These are phyloP conservation scores for Ectemnius lituratus DNA, from an alignment of 2,888 invertebrate genomes.

Conservation along the genomic window DNA sequence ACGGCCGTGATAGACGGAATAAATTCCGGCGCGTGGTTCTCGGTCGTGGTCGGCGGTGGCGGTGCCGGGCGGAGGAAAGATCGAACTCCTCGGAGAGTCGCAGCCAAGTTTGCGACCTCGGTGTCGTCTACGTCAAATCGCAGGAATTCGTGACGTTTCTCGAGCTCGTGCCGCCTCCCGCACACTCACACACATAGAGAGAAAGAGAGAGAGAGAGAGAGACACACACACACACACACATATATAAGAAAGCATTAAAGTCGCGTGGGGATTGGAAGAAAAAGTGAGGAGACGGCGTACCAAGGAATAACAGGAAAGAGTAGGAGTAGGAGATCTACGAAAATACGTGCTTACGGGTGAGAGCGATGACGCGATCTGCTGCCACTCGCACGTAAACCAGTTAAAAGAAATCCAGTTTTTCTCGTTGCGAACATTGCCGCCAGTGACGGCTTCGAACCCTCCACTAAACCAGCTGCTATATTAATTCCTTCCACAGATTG, in stretches of 20 bases:
- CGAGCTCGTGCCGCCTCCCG: neutral
- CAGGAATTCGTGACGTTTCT: slow-evolving; percentile 51
- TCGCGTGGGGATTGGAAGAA: no score
- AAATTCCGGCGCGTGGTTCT: slow-evolving; percentile 31
- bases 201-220: no score
- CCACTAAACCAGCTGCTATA: no score
- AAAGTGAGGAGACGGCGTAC: slow-evolving; percentile 1
- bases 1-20: slow-evolving; percentile 18
- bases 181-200: no score
- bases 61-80: slow-evolving; percentile 6
- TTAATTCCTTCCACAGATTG: no score
- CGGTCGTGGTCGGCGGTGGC: neutral
- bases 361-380: slow-evolving; percentile 47
- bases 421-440: neutral
- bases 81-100: slow-evolving; percentile 37
- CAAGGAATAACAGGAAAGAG: slow-evolving; percentile 7
- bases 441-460: no score
- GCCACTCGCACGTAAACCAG: slow-evolving; percentile 48
- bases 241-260: no score
- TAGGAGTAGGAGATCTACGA: slow-evolving; percentile 31
- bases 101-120: slow-evolving; percentile 43
- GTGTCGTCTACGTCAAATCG: slow-evolving; percentile 39
- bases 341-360: slow-evolving; percentile 45
- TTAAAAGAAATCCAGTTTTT: slow-evolving; percentile 55
- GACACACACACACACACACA: no score